Conservation (phyloP, 2,888 invertebrate species). For the Philopedon plagiatum region DNA sequence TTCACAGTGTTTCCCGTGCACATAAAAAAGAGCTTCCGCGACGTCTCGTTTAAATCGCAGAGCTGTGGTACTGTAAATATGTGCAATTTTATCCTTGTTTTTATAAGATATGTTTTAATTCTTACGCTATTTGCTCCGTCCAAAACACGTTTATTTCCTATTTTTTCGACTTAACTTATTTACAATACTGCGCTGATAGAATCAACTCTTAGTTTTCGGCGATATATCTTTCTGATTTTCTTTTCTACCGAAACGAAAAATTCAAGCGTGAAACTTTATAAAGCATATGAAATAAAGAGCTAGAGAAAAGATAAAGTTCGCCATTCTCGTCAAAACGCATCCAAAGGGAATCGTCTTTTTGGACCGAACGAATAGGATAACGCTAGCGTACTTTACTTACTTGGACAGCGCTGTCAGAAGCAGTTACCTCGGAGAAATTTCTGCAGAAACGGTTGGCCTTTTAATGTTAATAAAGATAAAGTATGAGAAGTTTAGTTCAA, state of each 20-base stretch:
- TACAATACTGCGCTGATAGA: neutral
- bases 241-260: neutral
- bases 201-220: neutral
- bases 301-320: neutral
- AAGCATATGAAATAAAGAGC: neutral
- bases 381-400: neutral
- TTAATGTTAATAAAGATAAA: neutral
- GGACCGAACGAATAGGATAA: neutral
- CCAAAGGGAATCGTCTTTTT: neutral
- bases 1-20: too few relatives aligned
- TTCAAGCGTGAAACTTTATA: neutral
- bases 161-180: too few relatives aligned
- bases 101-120: too few relatives aligned
- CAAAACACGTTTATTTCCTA: too few relatives aligned
- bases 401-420: neutral
- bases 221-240: neutral
- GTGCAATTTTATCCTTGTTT: too few relatives aligned
- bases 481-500: neutral
- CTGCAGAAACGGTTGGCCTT: neutral
- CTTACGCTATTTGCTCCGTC: too few relatives aligned
- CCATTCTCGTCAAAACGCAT: neutral
- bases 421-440: neutral
- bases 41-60: too few relatives aligned
- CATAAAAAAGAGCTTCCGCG: too few relatives aligned
- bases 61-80: too few relatives aligned